These are phyloP conservation scores for Clarias platycephalus DNA, from an alignment of 2,797 vertebrate genomes.

Conservation along the genomic window DNA sequence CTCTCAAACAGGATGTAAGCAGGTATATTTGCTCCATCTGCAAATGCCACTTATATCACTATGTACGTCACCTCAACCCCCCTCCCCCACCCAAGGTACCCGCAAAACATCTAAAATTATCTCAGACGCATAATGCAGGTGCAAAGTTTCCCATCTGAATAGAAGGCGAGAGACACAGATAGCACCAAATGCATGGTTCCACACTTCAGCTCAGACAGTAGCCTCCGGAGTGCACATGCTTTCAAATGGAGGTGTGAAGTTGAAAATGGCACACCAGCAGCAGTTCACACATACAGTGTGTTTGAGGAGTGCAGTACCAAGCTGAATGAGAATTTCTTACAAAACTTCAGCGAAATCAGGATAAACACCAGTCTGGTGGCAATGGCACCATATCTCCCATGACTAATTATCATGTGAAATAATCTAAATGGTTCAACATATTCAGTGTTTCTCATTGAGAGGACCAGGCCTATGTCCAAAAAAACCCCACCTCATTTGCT, in stretches of 20 bases:
- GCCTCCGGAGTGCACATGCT: slow-evolving; percentile 46
- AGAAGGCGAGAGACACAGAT: slow-evolving; percentile 44
- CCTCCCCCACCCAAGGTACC: background rate
- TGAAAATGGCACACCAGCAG: slow-evolving; percentile 51
- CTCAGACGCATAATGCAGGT: slow-evolving; percentile 31
- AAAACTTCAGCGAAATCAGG: slow-evolving; percentile 35
- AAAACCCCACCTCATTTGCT: background rate
- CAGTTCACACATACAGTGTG: slow-evolving; percentile 50
- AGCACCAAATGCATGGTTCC: slow-evolving; percentile 47
- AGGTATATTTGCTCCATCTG: slow-evolving; percentile 32
- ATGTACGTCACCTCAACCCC: slow-evolving; percentile 21
- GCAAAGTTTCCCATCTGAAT: slow-evolving; percentile 36
- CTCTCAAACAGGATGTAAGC: slow-evolving; percentile 25
- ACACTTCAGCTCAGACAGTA: slow-evolving; percentile 48
- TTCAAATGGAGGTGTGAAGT: slow-evolving; percentile 52
- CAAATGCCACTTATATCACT: slow-evolving; percentile 25
- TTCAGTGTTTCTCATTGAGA: slow-evolving; percentile 8
- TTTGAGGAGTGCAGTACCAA: slow-evolving; percentile 40
- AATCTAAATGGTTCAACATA: background rate
- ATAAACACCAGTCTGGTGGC: slow-evolving; percentile 7
- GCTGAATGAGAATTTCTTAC: slow-evolving; percentile 47
- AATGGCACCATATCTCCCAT: background rate
- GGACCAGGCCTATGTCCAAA: background rate
- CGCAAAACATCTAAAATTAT: slow-evolving; percentile 42
- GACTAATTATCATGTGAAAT: background rate